Conservation (phyloP, 2,888 invertebrate species). For the Polydrusus cervinus region DNA sequence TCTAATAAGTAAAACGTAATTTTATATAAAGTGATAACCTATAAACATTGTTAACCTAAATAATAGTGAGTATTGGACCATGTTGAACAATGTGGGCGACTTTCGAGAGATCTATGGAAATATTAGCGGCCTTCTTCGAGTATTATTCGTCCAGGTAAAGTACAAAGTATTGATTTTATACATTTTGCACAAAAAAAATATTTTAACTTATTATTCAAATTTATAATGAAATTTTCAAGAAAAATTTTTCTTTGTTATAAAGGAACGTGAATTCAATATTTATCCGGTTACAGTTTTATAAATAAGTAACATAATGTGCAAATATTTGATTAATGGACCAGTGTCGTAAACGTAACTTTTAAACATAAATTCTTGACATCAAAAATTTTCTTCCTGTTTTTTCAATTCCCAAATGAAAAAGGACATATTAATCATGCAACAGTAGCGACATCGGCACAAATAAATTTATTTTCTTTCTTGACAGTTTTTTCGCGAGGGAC, state of each 20-base stretch:
- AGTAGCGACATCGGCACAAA: background rate
- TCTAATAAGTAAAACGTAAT: no score
- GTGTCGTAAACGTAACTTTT: background rate
- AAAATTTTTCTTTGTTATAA: no score
- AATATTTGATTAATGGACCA: background rate
- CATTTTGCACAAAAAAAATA: no score
- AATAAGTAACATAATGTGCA: background rate
- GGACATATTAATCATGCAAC: background rate
- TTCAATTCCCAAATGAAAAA: background rate
- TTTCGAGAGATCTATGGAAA: slow-evolving; percentile 86
- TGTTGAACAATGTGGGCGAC: slow-evolving; percentile 84
- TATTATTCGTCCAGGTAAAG: slow-evolving; percentile 84
- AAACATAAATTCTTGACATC: slow-evolving; percentile 1
- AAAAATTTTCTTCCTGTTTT: background rate
- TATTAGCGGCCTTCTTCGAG: slow-evolving; percentile 87
- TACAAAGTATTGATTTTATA: background rate
- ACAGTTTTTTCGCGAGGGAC: background rate
- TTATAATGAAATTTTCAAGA: no score
- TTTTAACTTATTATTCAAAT: no score
- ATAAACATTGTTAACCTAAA: background rate
- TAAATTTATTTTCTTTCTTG: background rate
- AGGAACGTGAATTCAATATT: no score
- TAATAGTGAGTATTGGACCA: slow-evolving; percentile 43
- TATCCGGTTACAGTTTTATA: background rate
- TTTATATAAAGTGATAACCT: background rate